phyloP scores from a whole-genome alignment of 64 coral and sea anemone genomes.

The Dendrophyllia cribrosa region DNA sequence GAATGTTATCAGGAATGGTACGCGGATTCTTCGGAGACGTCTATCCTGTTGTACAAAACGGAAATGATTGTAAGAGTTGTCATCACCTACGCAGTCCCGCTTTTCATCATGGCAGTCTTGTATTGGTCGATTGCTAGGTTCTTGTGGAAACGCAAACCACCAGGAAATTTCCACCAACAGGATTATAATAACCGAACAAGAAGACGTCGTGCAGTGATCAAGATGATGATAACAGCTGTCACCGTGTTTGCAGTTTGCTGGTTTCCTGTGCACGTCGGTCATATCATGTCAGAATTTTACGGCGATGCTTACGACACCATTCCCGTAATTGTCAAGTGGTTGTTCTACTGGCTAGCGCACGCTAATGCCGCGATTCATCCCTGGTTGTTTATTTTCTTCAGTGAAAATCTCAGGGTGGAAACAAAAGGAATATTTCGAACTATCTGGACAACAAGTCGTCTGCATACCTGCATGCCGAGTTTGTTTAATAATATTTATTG shows the following conservation, averaged over 20 bases:
- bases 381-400: conserved; percentile 44
- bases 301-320: not conserved
- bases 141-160: conserved; percentile 58
- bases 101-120: conserved; percentile 39
- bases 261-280: conserved; percentile 42
- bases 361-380: conserved; percentile 71
- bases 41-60: not conserved
- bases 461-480: no score
- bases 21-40: not conserved
- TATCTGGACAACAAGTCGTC: no score
- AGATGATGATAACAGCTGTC: conserved; percentile 45
- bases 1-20: not conserved
- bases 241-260: conserved; percentile 68
- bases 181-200: not conserved
- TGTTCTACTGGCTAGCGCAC: conserved; percentile 67
- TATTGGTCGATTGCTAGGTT: conserved; percentile 68
- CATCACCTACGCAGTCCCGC: conserved; percentile 49
- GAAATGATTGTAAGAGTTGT: conserved; percentile 68
- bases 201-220: conserved; percentile 26
- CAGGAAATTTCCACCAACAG: conserved; percentile 8
- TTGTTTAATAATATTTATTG: no score
- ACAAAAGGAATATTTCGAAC: not conserved
- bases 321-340: not conserved
- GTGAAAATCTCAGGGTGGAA: not conserved
- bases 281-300: conserved; percentile 18